Evolutionary conservation across 2,113 vertebrate genomes (phyloP).

Genomic region (Psophia crepitans): DNA sequence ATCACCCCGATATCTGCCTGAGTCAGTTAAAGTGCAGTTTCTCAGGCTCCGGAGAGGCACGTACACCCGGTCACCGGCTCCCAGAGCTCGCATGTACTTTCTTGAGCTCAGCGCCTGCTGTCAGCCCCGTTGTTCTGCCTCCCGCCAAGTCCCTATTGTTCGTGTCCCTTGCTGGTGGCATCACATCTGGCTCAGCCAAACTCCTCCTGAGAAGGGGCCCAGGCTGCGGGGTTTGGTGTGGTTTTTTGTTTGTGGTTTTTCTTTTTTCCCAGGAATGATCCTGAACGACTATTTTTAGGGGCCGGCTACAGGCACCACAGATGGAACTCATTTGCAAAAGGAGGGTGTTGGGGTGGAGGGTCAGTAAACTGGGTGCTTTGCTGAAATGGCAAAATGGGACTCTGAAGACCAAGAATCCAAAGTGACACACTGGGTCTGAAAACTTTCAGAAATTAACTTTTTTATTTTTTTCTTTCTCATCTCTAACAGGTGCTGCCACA

Average conservation of each 20-base stretch:
- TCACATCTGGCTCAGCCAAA: background rate
- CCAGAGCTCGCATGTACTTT: background rate
- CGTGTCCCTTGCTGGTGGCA: constrained; percentile 31
- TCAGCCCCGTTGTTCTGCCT: constrained; percentile 48
- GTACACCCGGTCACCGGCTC: background rate
- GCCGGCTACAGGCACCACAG: background rate
- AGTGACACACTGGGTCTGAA: background rate
- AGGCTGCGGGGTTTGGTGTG: background rate
- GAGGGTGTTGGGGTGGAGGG: background rate
- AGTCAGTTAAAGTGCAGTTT: background rate
- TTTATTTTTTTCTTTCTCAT: background rate
- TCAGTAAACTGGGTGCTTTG: background rate
- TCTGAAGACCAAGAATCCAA: background rate
- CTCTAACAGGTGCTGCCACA: background rate
- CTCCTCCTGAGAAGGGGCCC: constrained; percentile 16
- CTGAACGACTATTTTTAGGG: background rate
- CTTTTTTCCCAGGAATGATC: background rate
- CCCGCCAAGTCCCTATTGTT: constrained; percentile 54
- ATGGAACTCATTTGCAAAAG: background rate
- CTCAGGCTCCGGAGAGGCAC: background rate
- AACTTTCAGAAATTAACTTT: accelerated
- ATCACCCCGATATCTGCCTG: background rate
- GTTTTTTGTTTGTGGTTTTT: background rate
- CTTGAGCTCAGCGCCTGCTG: background rate
- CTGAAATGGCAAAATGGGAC: background rate